These are phyloP conservation scores for Erythrocercus mccallii DNA, from an alignment of 2,113 vertebrate species.

Conservation along the genomic window DNA sequence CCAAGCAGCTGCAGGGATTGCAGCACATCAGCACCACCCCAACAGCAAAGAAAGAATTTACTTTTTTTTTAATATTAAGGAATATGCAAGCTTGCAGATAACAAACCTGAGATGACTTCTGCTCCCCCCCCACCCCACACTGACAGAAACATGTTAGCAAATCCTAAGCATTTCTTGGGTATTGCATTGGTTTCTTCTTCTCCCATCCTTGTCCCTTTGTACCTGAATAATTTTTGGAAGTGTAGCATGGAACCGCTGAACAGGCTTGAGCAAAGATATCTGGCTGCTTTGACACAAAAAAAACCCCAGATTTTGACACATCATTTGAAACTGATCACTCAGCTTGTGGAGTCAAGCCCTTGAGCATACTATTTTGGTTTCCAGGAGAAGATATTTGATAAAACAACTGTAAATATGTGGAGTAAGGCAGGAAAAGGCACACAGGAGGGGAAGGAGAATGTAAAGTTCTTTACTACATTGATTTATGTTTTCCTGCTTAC, in stretches of 20 bases:
- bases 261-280: not conserved
- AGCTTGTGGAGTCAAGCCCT: not conserved
- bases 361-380: not conserved
- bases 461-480: not conserved
- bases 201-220: not conserved
- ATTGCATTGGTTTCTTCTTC: not conserved
- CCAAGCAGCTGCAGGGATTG: not conserved
- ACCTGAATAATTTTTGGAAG: not conserved
- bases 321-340: not conserved
- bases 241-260: not conserved
- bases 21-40: not conserved
- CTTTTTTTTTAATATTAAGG: not conserved
- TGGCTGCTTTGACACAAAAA: not conserved
- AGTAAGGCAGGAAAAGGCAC: not conserved
- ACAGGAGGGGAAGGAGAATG: not conserved
- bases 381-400: not conserved
- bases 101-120: fast-evolving
- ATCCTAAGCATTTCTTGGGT: not conserved
- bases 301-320: fast-evolving
- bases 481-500: not conserved
- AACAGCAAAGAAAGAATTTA: not conserved
- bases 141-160: not conserved
- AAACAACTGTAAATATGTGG: not conserved
- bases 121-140: not conserved
- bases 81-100: not conserved